These are phyloP conservation scores for Rotaria magnacalcarata DNA, from an alignment of 2,888 invertebrate genomes.

Conservation along the genomic window DNA sequence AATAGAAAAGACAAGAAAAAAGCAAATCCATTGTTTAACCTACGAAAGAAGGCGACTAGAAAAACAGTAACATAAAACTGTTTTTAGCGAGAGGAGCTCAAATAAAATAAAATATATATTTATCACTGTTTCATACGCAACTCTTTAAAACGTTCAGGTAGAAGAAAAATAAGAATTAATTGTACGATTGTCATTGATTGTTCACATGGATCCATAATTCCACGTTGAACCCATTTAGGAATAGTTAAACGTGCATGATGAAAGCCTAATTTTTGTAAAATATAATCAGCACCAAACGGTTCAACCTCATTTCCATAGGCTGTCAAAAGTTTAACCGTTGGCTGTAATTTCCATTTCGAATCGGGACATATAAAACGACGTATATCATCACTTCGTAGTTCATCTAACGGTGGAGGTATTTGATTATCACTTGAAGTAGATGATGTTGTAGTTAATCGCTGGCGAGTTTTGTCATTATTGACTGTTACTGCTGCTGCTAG, in stretches of 20 bases:
- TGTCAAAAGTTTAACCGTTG: conserved; percentile 62
- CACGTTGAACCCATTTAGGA: conserved; percentile 97
- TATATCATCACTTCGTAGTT: conserved; percentile 69
- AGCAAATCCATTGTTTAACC: neutral
- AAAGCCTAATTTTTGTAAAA: conserved; percentile 92
- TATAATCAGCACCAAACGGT: conserved; percentile 95
- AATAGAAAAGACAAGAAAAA: neutral
- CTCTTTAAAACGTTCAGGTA: conserved; percentile 34
- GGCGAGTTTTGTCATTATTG: conserved; percentile 51
- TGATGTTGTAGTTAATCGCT: conserved; percentile 49
- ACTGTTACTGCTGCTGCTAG: conserved; percentile 48
- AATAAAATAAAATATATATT: neutral
- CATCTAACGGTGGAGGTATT: conserved; percentile 49
- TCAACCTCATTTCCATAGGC: conserved; percentile 95
- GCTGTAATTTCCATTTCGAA: conserved; percentile 85
- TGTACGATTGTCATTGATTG: conserved; percentile 3
- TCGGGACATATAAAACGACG: conserved; percentile 78
- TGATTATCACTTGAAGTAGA: neutral
- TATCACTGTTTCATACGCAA: conserved; percentile 4
- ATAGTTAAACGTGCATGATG: conserved; percentile 94
- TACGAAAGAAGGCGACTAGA: neutral
- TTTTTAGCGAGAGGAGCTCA: neutral
- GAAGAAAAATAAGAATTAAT: neutral
- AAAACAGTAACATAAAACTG: neutral
- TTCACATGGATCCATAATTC: conserved; percentile 74